Percentiles rank a stretch among this genome's conserved stretches.
Evolutionary conservation across 2,888 invertebrate species (phyloP).

Genomic region (Ischnura elegans): DNA sequence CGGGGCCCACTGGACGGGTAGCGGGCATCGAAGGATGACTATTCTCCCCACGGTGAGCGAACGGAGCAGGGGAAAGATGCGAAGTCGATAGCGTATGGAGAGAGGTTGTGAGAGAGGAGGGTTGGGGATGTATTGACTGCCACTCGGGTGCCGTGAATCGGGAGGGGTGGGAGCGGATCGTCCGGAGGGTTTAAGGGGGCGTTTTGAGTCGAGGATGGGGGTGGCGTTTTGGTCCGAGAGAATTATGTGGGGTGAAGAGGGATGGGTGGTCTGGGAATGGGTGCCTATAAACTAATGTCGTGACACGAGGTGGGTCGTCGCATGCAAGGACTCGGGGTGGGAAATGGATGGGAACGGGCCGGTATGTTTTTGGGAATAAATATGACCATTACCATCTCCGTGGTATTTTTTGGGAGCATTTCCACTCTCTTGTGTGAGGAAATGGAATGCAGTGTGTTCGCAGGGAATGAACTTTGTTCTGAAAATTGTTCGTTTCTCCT

Average conservation of each 20-base stretch:
- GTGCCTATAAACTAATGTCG: constrained; percentile 58
- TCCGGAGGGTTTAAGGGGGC: constrained; percentile 75
- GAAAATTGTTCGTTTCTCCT: too few relatives aligned
- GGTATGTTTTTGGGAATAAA: background rate
- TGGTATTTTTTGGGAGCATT: background rate
- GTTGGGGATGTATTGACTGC: constrained; percentile 47
- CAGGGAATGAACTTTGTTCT: too few relatives aligned
- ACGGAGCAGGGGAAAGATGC: constrained; percentile 24
- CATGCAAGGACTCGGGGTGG: constrained; percentile 72
- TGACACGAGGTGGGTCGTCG: background rate
- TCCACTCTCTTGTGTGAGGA: background rate
- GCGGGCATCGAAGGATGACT: constrained; percentile 57
- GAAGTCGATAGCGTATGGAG: constrained; percentile 44
- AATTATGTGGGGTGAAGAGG: background rate
- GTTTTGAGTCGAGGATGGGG: constrained; percentile 23
- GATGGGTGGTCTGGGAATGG: constrained; percentile 45
- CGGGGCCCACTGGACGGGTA: constrained; percentile 53
- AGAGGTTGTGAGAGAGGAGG: background rate
- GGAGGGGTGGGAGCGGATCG: constrained; percentile 1
- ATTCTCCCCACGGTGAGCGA: constrained; percentile 32
- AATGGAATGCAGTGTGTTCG: too few relatives aligned
- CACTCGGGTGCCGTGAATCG: background rate
- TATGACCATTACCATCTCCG: background rate
- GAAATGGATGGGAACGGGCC: constrained; percentile 75
- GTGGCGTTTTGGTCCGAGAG: background rate